Conservation (phyloP, 2,797 vertebrate species). For the Chaetodon trifasciatus region DNA sequence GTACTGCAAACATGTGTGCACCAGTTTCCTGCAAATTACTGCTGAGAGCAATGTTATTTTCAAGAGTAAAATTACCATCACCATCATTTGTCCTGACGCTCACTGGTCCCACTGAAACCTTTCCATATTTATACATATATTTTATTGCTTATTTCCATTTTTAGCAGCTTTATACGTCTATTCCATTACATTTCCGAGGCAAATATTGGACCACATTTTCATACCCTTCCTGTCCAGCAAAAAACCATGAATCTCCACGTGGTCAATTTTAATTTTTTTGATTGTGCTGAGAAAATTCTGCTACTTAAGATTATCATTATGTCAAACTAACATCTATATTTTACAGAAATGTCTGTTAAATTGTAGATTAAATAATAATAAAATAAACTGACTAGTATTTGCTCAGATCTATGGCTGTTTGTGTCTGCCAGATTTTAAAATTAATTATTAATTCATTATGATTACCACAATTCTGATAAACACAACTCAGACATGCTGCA, state of each 20-base stretch:
- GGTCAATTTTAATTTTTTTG: too few species aligned
- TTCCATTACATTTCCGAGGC: neutral
- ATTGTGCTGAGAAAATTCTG: too few species aligned
- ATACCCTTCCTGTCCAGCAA: too few species aligned
- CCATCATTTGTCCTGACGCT: neutral
- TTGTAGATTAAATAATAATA: neutral
- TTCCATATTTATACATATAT: too few species aligned
- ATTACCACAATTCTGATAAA: too few species aligned
- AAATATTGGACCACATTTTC: neutral
- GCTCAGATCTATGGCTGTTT: too few species aligned
- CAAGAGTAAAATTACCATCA: neutral
- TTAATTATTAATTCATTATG: too few species aligned
- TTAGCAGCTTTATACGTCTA: neutral
- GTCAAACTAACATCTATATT: neutral
- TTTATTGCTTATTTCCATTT: neutral
- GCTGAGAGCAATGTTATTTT: neutral
- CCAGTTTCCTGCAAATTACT: neutral
- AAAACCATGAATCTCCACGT: too few species aligned
- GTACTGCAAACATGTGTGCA: conserved; percentile 15
- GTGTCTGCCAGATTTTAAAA: too few species aligned
- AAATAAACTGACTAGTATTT: too few species aligned
- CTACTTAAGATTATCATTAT: too few species aligned
- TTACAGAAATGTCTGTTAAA: neutral
- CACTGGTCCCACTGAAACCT: neutral
- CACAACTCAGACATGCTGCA: neutral